These are phyloP conservation scores for Rhadinocentrus ornatus DNA, from an alignment of 2,797 vertebrate species.

Conservation along the genomic window DNA sequence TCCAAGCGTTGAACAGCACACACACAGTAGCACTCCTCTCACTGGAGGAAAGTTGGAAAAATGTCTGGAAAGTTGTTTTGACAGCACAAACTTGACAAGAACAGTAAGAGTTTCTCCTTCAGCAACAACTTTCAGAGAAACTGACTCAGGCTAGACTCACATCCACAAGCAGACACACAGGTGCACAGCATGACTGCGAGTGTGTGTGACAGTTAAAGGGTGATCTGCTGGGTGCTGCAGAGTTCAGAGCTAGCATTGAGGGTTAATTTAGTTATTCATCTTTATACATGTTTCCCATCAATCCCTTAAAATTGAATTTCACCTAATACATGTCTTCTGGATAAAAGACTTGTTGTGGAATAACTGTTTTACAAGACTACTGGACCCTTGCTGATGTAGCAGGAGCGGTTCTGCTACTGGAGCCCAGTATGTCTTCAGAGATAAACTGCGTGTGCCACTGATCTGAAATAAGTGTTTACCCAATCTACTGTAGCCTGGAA, in stretches of 20 bases:
- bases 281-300: too few species aligned
- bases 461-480: too few species aligned
- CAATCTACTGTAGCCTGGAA: too few species aligned
- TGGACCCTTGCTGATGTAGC: too few species aligned
- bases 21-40: slow-evolving; percentile 16
- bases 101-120: slow-evolving; percentile 31
- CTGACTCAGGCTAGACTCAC: slow-evolving; percentile 10
- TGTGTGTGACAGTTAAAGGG: slow-evolving; percentile 7
- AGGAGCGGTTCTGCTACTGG: too few species aligned
- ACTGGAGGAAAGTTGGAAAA: slow-evolving; percentile 53
- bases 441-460: too few species aligned
- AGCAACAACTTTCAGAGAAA: slow-evolving; percentile 30
- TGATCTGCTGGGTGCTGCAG: background rate
- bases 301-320: too few species aligned
- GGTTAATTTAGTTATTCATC: background rate
- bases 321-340: too few species aligned
- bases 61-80: slow-evolving; percentile 56
- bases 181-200: background rate
- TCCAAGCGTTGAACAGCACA: slow-evolving; percentile 28
- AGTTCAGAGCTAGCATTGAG: background rate
- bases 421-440: too few species aligned
- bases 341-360: too few species aligned
- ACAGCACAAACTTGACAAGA: slow-evolving; percentile 42
- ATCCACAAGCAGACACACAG: slow-evolving; percentile 1
- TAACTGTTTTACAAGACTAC: too few species aligned